Evolutionary conservation across 2,888 invertebrate species (phyloP).

Genomic region (Oscheius sp.): DNA sequence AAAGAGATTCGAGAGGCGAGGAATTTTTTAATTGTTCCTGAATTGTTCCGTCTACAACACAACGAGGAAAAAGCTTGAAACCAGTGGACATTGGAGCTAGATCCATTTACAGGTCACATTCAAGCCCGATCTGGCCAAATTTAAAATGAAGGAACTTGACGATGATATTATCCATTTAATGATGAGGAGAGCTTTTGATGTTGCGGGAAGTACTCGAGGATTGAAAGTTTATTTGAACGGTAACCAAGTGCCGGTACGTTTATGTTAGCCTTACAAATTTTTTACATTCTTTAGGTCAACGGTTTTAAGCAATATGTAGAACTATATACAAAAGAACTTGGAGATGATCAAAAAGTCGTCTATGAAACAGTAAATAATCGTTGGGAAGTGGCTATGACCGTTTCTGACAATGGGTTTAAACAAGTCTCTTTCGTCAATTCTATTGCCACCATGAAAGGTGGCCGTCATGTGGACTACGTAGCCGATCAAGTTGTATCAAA

Average conservation of each 20-base stretch:
- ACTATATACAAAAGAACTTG: slow-evolving; percentile 83
- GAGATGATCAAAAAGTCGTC: slow-evolving; percentile 84
- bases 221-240: slow-evolving; percentile 92
- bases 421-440: slow-evolving; percentile 99
- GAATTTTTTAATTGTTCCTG: no score
- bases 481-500: slow-evolving; percentile 88
- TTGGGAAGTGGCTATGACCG: slow-evolving; percentile 93
- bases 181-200: slow-evolving; percentile 90
- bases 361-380: slow-evolving; percentile 83
- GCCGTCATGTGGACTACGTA: slow-evolving; percentile 94
- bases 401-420: slow-evolving; percentile 88
- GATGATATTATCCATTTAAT: slow-evolving; percentile 90
- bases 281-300: slow-evolving; percentile 76
- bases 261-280: background rate
- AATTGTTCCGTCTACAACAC: no score
- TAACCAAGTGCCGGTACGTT: slow-evolving; percentile 78
- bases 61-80: no score
- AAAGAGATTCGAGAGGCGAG: no score
- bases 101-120: slow-evolving; percentile 82
- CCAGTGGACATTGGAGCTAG: no score
- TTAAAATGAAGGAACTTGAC: slow-evolving; percentile 92
- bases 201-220: slow-evolving; percentile 87
- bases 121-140: slow-evolving; percentile 90
- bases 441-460: slow-evolving; percentile 97
- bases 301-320: slow-evolving; percentile 95